These are phyloP conservation scores for Tiliqua scincoides DNA, from an alignment of 2,113 vertebrate species.

Conservation along the genomic window DNA sequence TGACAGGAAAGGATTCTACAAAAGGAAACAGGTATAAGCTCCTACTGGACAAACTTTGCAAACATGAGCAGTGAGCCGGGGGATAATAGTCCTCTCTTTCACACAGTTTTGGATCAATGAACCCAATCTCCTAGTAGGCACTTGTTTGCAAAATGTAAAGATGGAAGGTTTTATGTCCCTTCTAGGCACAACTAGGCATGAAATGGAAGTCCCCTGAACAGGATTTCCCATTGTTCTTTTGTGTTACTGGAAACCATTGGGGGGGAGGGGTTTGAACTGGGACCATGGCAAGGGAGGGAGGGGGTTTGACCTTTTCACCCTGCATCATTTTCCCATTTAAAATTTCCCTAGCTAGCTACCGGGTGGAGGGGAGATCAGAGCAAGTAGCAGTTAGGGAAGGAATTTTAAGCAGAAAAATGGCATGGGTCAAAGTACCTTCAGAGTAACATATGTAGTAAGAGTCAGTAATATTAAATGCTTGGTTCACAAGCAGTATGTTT, in stretches of 20 bases:
- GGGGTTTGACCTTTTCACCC: background rate
- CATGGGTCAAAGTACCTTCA: background rate
- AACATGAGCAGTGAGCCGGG: background rate
- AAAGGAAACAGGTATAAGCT: slow-evolving; percentile 91
- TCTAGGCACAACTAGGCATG: background rate
- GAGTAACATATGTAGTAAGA: too few species aligned
- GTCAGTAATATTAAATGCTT: too few species aligned
- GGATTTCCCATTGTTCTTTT: background rate
- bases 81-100: background rate
- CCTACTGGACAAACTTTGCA: background rate
- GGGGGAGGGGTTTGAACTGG: background rate
- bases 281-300: too few species aligned
- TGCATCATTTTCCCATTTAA: background rate
- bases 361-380: background rate
- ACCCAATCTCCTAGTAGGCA: background rate
- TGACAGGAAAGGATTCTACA: slow-evolving; percentile 97
- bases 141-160: background rate
- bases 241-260: background rate
- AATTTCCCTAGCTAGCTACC: background rate
- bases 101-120: background rate
- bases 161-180: background rate
- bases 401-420: background rate
- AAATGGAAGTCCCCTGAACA: background rate
- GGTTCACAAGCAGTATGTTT: too few species aligned
- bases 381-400: too few species aligned